Base-by-base conservation (phyloP, 2,888 invertebrate species). In the Eulithis prunata region DNA sequence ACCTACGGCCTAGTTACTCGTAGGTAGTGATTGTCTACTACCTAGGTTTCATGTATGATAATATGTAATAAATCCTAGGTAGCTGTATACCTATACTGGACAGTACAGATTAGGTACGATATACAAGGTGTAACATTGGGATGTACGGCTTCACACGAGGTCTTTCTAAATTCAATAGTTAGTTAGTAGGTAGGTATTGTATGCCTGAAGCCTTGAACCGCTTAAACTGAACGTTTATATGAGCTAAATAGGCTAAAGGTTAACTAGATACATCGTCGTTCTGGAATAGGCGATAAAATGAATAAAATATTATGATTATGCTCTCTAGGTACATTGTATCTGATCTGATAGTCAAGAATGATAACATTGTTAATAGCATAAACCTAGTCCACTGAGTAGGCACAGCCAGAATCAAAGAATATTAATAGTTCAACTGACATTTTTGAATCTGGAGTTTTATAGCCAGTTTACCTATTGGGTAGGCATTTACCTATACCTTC, bases 91-190 rank as follows among this genome's bases (percentile, higher is more conserved):
- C 71, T 56, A 52, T 49, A 47, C 47, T 56, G 43, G 41, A 55
- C 69, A 69, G 72, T 72, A 72, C 28, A 65, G 70, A 73, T 77
- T 78, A 77, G 76, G 76, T 79, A 77, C 71, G 76, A 77, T 10
- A 66, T 78, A 78, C 79, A 78, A 76, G 75, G 73, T 74, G 73
- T 79, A 77, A 79, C 79, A 78, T 71, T 70, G 71, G 76, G 81
- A 43, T 56, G 53, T 56, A 72, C 72, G 89, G 89, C 87, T 89
- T 89, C 88, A 32, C 59, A 65, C 85, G 83, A 85, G 86, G 87
- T 74, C 77, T 78, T 74, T 70, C 81, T 87, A 86, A 85, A 85
- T 79, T 85, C 82, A 84, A 78, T 78, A 78, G 47, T 7, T 10
- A 41, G 36, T 38, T 21, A 21, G 21, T 21, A 61, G 32, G n/a